phyloP scores from a whole-genome alignment of 2,113 vertebrate species.

The Hystrix cristata region DNA sequence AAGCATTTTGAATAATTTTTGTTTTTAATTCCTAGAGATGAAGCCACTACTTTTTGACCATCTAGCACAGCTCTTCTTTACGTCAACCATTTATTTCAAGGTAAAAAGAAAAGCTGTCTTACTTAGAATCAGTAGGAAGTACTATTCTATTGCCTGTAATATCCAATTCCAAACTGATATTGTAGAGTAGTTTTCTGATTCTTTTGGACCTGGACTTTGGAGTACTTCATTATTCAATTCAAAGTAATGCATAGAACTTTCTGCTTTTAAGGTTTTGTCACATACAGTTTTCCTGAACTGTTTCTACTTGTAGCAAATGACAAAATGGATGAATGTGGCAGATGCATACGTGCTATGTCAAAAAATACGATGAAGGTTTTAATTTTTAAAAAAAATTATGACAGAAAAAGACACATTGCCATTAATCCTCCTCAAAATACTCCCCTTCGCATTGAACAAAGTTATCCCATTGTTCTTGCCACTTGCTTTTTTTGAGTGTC shows the following conservation, averaged over 20 bases:
- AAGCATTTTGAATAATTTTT: conserved; percentile 56
- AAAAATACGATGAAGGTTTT: neutral
- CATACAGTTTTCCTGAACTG: conserved; percentile 37
- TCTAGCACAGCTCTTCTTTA: conserved; percentile 94
- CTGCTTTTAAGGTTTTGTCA: conserved; percentile 28
- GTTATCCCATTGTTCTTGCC: neutral
- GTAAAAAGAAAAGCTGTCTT: conserved; percentile 85
- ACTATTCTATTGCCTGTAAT: neutral
- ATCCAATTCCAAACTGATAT: conserved; percentile 2
- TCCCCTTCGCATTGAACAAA: neutral
- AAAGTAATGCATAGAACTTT: conserved; percentile 48
- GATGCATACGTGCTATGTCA: neutral
- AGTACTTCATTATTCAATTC: neutral
- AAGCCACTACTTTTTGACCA: conserved; percentile 91
- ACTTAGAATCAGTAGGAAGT: neutral
- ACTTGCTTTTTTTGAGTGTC: neutral
- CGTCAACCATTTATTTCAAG: conserved; percentile 96
- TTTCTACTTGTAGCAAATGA: conserved; percentile 47
- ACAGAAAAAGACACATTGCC: neutral
- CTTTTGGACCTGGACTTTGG: neutral
- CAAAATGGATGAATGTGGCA: conserved; percentile 30
- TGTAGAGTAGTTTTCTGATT: conserved; percentile 54
- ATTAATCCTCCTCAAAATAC: neutral
- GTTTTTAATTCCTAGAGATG: conserved; percentile 89
- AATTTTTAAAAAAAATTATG: neutral